Evolutionary conservation across 92 coral and sea anemone species (phyloP).

Genomic region (Palythoa grandiflora): DNA sequence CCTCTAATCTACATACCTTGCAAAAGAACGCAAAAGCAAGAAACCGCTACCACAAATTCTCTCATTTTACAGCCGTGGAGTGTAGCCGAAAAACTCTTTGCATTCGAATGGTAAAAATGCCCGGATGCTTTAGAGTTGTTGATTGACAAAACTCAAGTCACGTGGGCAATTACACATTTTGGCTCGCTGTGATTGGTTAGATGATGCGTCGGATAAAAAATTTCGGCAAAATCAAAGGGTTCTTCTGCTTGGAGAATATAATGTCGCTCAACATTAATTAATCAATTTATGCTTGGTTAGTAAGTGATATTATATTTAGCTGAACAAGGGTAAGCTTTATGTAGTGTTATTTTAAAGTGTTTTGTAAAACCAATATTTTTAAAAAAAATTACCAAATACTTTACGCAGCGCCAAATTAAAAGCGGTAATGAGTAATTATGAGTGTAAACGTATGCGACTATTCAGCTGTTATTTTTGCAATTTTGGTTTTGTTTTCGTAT

Average conservation of each 20-base stretch:
- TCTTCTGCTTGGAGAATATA: not conserved
- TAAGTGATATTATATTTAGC: too few species aligned
- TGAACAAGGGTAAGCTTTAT: too few species aligned
- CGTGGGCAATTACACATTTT: slow-evolving; percentile 36
- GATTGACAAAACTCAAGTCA: slow-evolving; percentile 37
- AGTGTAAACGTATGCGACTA: too few species aligned
- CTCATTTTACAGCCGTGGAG: not conserved
- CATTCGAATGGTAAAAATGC: slow-evolving; percentile 25
- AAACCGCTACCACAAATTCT: not conserved
- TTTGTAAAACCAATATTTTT: too few species aligned
- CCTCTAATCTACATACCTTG: slow-evolving; percentile 20
- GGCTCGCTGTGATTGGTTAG: slow-evolving; percentile 21
- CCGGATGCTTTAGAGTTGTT: slow-evolving; percentile 35
- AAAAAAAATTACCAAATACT: too few species aligned
- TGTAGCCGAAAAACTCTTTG: not conserved
- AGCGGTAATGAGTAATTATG: too few species aligned
- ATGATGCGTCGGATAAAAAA: not conserved
- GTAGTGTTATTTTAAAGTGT: too few species aligned
- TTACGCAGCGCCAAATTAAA: too few species aligned
- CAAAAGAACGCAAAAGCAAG: not conserved
- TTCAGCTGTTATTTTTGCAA: too few species aligned
- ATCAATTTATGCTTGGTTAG: too few species aligned
- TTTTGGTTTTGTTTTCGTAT: too few species aligned
- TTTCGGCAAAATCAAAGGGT: not conserved
- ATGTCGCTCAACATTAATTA: too few species aligned